A percentile compares a stretch with the other conserved stretches of the same genome.
Evolutionary conservation across 2,113 vertebrate genomes (phyloP).

Genomic region (Diadophis punctatus): DNA sequence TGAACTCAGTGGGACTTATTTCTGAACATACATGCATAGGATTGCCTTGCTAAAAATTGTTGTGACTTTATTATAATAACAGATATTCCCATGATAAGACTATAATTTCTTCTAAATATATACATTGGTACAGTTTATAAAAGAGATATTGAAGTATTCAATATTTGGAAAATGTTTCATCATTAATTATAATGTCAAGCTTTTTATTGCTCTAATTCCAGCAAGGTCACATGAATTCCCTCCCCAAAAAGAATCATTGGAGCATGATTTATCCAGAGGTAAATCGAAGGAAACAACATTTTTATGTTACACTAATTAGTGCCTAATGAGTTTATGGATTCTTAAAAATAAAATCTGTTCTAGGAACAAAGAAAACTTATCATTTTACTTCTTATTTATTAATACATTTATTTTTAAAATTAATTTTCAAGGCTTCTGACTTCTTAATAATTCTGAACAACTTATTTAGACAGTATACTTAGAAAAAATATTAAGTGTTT

Average conservation of each 20-base stretch:
- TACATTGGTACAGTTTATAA: not conserved
- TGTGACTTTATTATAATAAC: not conserved
- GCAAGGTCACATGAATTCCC: not conserved
- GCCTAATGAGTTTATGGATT: slow-evolving; percentile 35
- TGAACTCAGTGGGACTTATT: not conserved
- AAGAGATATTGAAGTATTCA: not conserved
- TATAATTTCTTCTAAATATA: not conserved
- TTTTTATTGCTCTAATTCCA: not conserved
- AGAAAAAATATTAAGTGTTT: not conserved
- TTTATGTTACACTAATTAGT: slow-evolving; percentile 36
- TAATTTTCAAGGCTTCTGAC: not conserved
- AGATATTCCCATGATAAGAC: not conserved
- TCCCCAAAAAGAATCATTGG: slow-evolving; percentile 24
- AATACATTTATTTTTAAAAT: not conserved
- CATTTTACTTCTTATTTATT: not conserved
- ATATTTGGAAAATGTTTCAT: slow-evolving; percentile 5
- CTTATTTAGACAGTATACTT: not conserved
- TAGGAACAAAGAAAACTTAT: slow-evolving; percentile 23
- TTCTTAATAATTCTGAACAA: not conserved
- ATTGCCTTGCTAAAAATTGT: not conserved
- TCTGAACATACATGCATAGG: not conserved
- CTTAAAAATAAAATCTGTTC: slow-evolving; percentile 32
- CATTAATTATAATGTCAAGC: not conserved
- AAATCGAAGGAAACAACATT: slow-evolving; percentile 34
- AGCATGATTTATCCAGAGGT: slow-evolving; percentile 44